These are phyloP conservation scores for Peromyscus nudipes DNA, from an alignment of 2,797 vertebrate species.

Conservation along the genomic window DNA sequence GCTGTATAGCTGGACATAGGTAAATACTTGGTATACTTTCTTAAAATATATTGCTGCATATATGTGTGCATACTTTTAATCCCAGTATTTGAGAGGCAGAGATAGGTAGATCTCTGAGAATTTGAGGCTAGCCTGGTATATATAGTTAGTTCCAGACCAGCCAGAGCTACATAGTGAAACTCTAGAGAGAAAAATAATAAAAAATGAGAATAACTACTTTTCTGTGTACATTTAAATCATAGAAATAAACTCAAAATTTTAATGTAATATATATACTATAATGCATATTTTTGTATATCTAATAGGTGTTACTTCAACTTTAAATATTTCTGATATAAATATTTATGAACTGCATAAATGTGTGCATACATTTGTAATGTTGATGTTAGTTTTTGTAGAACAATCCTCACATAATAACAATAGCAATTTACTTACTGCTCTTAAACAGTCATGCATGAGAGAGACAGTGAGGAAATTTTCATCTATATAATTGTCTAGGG, in stretches of 20 bases:
- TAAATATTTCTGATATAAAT: slow-evolving; percentile 27
- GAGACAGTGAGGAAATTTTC: not conserved
- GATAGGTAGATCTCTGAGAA: not conserved
- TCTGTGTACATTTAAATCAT: slow-evolving; percentile 1
- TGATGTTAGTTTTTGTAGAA: not conserved
- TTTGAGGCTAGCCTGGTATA: not conserved
- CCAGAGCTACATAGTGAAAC: not conserved
- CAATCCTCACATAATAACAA: not conserved
- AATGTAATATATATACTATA: not conserved
- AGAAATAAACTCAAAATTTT: not conserved
- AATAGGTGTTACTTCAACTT: slow-evolving; percentile 5
- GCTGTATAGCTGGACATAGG: not conserved
- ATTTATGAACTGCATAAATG: not conserved
- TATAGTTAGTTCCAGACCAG: not conserved
- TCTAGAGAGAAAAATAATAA: not conserved
- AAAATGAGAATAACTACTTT: slow-evolving; percentile 32
- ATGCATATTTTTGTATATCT: slow-evolving; percentile 42
- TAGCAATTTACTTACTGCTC: not conserved
- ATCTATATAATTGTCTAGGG: not conserved
- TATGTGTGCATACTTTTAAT: not conserved
- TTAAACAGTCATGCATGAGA: not conserved
- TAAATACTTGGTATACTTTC: not conserved
- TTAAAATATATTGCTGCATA: not conserved
- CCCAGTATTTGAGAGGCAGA: not conserved
- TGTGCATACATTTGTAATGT: not conserved